Conservation (phyloP, 1,140 invertebrate genomes). For the Trachelipus rathkii region DNA sequence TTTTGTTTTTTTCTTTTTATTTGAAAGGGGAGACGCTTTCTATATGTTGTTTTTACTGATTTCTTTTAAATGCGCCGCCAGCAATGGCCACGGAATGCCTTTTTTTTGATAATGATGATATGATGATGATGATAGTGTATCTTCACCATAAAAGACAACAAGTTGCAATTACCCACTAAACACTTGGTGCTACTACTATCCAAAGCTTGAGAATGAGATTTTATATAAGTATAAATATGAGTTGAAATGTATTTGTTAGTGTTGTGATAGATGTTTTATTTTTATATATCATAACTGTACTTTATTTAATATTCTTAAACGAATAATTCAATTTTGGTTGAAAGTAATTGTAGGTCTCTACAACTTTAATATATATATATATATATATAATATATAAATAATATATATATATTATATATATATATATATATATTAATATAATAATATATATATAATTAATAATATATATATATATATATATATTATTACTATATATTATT, state of each 20-base stretch:
- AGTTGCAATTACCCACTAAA: constrained; percentile 4
- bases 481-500: too few species aligned
- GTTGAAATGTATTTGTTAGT: background rate
- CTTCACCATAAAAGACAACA: constrained; percentile 5
- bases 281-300: background rate
- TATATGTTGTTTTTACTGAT: background rate
- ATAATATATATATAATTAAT: too few species aligned
- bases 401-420: too few species aligned
- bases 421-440: too few species aligned
- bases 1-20: too few species aligned
- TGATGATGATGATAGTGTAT: constrained; percentile 4
- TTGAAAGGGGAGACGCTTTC: background rate
- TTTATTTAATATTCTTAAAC: background rate
- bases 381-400: too few species aligned
- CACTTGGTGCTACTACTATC: background rate
- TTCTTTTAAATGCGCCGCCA: too few species aligned
- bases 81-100: too few species aligned
- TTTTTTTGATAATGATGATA: background rate
- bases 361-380: background rate
- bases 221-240: background rate
- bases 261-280: constrained; percentile 10
- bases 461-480: too few species aligned
- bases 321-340: too few species aligned
- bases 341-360: background rate
- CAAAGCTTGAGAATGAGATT: background rate